A percentile compares a stretch with the other conserved stretches of the same genome.
phyloP scores from a whole-genome alignment of 2,797 vertebrate species.

The Loris lydekkerianus region DNA sequence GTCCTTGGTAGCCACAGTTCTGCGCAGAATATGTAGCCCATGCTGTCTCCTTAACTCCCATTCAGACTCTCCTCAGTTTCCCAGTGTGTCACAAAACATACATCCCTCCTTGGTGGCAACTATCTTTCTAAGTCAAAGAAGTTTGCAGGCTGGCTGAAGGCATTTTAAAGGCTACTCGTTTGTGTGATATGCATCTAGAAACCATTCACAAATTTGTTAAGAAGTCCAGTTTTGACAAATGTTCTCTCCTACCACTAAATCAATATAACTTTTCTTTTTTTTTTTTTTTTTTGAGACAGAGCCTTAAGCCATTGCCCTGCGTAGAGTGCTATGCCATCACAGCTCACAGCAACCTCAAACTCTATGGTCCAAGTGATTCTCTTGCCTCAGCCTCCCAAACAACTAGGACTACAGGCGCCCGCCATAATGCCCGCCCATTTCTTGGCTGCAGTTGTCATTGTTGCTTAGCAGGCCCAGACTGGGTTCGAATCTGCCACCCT shows the following conservation, averaged over 20 bases:
- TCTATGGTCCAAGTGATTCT: no score
- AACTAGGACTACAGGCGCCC: no score
- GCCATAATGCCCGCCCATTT: no score
- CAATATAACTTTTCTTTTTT: slow-evolving; percentile 28
- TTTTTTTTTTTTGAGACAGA: no score
- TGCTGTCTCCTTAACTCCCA: not conserved
- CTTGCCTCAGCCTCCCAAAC: no score
- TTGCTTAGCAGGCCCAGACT: no score
- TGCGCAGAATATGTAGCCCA: not conserved
- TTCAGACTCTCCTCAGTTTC: not conserved
- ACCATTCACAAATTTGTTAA: slow-evolving; percentile 12
- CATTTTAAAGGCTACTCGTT: not conserved
- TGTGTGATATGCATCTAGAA: not conserved
- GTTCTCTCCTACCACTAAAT: slow-evolving; percentile 24
- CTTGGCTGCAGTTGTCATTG: no score
- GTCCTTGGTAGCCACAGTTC: not conserved
- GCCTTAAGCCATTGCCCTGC: no score
- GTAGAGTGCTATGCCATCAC: no score
- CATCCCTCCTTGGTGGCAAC: not conserved
- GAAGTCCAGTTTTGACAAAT: slow-evolving; percentile 38
- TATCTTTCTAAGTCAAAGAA: not conserved
- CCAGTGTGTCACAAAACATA: not conserved
- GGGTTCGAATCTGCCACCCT: no score
- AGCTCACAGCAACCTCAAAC: no score
- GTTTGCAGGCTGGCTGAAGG: not conserved